Evolutionary conservation across 2,797 vertebrate species (phyloP), one percentile per base, ranked within the genome.

Genomic region (Discoglossus pictus): DNA sequence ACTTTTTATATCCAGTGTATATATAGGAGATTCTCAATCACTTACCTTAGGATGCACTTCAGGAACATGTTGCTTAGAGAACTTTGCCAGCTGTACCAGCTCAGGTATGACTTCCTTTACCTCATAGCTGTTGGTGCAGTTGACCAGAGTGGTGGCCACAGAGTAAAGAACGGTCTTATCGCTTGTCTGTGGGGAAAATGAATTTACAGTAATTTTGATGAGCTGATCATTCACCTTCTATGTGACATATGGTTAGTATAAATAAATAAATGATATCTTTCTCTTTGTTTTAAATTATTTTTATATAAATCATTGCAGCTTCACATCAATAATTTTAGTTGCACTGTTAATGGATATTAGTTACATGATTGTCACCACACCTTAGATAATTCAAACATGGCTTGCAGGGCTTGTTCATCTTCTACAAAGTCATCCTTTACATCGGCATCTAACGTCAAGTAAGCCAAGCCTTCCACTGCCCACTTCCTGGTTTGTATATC

Each of bases 341-440:
- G n/a, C n/a, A n/a, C n/a, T n/a, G n/a, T n/a, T n/a, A n/a, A n/a
- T n/a, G n/a, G n/a, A n/a, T n/a, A n/a, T n/a, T n/a, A n/a, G n/a
- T n/a, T n/a, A n/a, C n/a, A n/a, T n/a, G n/a, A n/a, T n/a, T n/a
- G n/a, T n/a, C n/a, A n/a, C 38, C 77, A 52, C 79, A 94, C 97
- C 93, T 94, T 96, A 58, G 94, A 86, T 69, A 99, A 82, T 43
- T 99, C 96, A 79, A 98, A 98, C 97, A 99, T 98, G 73, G 97
- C 94, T 82, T 92, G 93, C 84, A 99, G 53, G n/a, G 97, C 93
- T 48, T 78, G 83, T 50, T 95, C 90, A 24, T 99, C 97, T 75
- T 97, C 94, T 61, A 97, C 96, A 76, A 99, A 99, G 78, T 99
- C 97, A 21, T 99, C 97, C 81, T 99, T 99, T 61, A 99, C 97